Percentiles rank a stretch among this genome's conserved stretches.
phyloP scores from a whole-genome alignment of 1,140 invertebrate species.

The Meloidogyne floridensis region DNA sequence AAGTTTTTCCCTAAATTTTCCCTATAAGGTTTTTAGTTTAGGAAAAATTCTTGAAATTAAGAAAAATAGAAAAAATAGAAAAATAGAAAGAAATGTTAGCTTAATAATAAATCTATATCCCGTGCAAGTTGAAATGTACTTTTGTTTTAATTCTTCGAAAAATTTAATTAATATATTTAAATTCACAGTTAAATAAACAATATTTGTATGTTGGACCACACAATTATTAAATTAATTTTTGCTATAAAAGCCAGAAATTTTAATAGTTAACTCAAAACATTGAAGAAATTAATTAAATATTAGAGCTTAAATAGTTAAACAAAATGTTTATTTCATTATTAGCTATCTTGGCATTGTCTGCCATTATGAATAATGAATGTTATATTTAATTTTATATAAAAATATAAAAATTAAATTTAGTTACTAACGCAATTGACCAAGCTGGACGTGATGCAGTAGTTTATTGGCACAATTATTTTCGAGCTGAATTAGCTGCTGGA shows the following conservation, averaged over 20 bases:
- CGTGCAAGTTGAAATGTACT: no score
- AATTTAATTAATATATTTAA: neutral
- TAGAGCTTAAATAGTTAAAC: neutral
- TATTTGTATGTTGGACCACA: neutral
- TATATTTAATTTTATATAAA: neutral
- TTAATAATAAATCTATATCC: no score
- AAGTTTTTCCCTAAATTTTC: no score
- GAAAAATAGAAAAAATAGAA: no score
- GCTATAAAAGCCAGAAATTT: neutral
- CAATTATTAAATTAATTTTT: neutral
- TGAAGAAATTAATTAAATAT: neutral
- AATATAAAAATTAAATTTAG: neutral
- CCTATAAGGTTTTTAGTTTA: no score
- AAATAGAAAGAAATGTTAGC: no score
- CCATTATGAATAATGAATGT: slow-evolving; percentile 3
- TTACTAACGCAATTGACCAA: neutral
- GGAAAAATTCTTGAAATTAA: no score
- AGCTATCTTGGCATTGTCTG: neutral
- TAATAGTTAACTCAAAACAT: neutral
- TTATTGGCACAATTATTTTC: slow-evolving; percentile 4
- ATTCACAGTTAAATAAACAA: neutral
- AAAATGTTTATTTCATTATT: neutral
- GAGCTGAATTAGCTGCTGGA: neutral
- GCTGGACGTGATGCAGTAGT: neutral
- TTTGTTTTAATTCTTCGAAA: no score